phyloP scores from a whole-genome alignment of 2,113 vertebrate genomes.

The Campylorhamphus procurvoides region DNA sequence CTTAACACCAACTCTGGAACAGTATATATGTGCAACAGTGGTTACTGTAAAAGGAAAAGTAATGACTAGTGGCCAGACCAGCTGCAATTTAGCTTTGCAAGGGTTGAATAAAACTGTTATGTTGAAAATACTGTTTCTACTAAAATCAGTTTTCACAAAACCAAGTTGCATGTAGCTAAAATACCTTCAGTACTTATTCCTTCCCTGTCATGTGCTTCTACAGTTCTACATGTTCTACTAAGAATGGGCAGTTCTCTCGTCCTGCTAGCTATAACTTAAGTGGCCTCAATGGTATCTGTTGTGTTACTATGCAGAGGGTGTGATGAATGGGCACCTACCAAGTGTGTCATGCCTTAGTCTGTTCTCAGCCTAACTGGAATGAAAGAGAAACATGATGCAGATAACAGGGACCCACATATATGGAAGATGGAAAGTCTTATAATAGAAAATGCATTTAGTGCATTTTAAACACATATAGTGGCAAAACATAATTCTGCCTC shows the following conservation, averaged over 20 bases:
- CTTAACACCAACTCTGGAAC: neutral
- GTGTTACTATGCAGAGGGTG: neutral
- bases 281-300: accelerated
- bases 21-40: neutral
- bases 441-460: neutral
- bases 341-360: neutral
- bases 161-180: neutral
- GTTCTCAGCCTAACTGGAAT: neutral
- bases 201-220: neutral
- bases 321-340: neutral
- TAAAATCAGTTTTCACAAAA: neutral
- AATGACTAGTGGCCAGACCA: neutral
- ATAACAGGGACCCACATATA: accelerated
- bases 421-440: neutral
- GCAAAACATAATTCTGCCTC: neutral
- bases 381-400: neutral
- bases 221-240: neutral
- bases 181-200: neutral
- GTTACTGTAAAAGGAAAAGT: neutral
- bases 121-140: neutral
- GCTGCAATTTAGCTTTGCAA: neutral
- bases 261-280: neutral
- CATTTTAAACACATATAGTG: neutral
- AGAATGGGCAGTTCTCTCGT: neutral
- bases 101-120: neutral